Base-by-base conservation (phyloP, 2,797 vertebrate species). In the Chiloscyllium punctatum region DNA sequence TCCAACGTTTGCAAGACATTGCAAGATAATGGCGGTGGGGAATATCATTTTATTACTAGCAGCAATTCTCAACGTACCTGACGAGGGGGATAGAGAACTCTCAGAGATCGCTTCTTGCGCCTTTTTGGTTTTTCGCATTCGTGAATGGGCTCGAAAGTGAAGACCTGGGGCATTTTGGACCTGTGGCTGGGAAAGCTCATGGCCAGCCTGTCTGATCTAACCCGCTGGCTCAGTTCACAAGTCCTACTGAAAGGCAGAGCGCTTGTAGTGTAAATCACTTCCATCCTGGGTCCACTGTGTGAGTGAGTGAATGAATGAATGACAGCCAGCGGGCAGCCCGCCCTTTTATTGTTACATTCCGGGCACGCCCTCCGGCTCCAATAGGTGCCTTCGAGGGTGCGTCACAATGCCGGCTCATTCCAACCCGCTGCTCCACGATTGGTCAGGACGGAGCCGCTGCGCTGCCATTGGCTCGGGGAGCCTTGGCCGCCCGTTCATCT, bases 261-360 rank as follows among this genome's bases (percentile, higher is more conserved):
- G 4, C n/a, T 51, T 92, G 90, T 92, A 68, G 66, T 92, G 90
- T 92, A 92, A 37, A 92, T 68, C 0, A 68, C 18, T 0, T 33
- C 9, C 53, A 90, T 90, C 0, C 25, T 3, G n/a, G 4, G 0
- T 5, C 1, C 7, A 4, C 25, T 30, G 51, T 13, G n/a, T 27
- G 66, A 92, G 69, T 92, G 90, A 23, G n/a, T 4, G 0, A 0
- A 4, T 74, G 6, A n/a, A 48, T 48, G 42, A 48, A 48, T 48
- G 42, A 0, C 42, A 48, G n/a, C n/a, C n/a, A n/a, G 1, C n/a
- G 0, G 0, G 16, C n/a, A 6, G 8, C 18, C 18, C 30, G 6
- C n/a, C 1, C 90, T 69, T 42, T 68, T 69, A 92, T 53, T 8
- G 6, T 57, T 57, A 3, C 30, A 18, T 8, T 0, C 16, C 16